A percentile compares a stretch with the other conserved stretches of the same genome.
phyloP scores from a whole-genome alignment of 2,888 invertebrate genomes.

The Sinelater perroti region DNA sequence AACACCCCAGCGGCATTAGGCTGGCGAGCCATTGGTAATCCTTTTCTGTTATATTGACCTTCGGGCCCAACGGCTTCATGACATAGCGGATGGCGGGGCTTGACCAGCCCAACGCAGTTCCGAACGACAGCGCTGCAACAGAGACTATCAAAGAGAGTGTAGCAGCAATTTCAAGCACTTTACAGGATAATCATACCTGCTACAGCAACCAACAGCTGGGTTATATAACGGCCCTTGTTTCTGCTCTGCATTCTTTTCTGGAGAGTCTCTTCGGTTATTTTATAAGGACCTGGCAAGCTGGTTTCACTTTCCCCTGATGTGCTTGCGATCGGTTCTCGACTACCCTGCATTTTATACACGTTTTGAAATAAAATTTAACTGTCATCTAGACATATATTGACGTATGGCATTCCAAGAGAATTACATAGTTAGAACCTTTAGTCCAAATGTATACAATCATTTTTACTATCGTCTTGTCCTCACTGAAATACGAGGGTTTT shows the following conservation, averaged over 20 bases:
- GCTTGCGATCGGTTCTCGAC: background rate
- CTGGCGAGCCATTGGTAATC: constrained; percentile 39
- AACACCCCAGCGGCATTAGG: constrained; percentile 45
- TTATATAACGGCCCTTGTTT: constrained; percentile 32
- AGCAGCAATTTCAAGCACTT: too few relatives aligned
- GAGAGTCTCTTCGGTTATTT: constrained; percentile 41
- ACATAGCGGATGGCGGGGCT: constrained; percentile 37
- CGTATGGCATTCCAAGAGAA: too few relatives aligned
- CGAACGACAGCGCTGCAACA: constrained; percentile 45
- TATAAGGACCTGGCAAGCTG: constrained; percentile 30
- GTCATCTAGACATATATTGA: too few relatives aligned
- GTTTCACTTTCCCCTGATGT: background rate
- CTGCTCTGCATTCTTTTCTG: constrained; percentile 25
- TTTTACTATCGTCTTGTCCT: too few relatives aligned
- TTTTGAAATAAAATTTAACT: too few relatives aligned
- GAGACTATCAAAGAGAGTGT: constrained; percentile 40
- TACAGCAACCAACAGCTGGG: constrained; percentile 37
- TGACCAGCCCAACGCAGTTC: constrained; percentile 47
- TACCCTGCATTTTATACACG: too few relatives aligned
- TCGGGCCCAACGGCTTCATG: constrained; percentile 5
- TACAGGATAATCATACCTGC: constrained; percentile 31
- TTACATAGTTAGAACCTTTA: too few relatives aligned
- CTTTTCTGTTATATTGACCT: background rate
- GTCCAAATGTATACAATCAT: too few relatives aligned
- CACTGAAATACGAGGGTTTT: too few relatives aligned